Base-by-base conservation (phyloP, 2,113 vertebrate species). In the Tetrao urogallus region DNA sequence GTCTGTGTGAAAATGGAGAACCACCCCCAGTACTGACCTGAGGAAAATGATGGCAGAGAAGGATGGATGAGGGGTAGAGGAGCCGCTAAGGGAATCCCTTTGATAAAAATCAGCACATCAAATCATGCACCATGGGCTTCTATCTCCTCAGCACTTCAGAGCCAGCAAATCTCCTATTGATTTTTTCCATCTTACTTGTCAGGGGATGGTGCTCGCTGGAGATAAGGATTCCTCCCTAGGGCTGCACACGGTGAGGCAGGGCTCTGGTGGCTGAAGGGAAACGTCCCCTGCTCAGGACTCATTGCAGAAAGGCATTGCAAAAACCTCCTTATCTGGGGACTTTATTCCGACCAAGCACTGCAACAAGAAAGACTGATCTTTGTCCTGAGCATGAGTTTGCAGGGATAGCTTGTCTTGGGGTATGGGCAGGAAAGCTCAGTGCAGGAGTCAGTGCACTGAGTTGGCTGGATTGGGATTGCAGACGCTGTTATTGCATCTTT, bases 161-260 rank as follows among this genome's bases (percentile, higher is more conserved):
- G n/a, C 71, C 82, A 79, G 74, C 64, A 82, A 43, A 82, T 94
- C 82, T 94, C 32, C 50, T 76, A 85, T 80, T 22, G 93, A 91
- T 40, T 40, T 95, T 94, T 88, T 82, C 78, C 52, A 30, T 69
- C 94, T 66, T 40, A 30, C 57, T 70, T 78, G 71, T 70, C 36
- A 50, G 72, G 88, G 66, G 43, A 73, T 73, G 45, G 56, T 57
- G 64, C 56, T 95, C 72, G 9, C 58, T 32, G 82, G 61, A 82
- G 85, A 91, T 54, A 85, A 72, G 88, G 48, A 43, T 91, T 91
- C 54, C 54, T n/a, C 70, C 75, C 40, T 50, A 12, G 3, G 48
- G 75, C 64, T 89, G 83, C 77, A 42, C 0, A 11, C 70, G 57
- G 50, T 1, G 4, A 83, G 30, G 30, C 48, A 70, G 79, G 50